phyloP scores from a whole-genome alignment of 2,797 vertebrate species.

The Mycteria americana region DNA sequence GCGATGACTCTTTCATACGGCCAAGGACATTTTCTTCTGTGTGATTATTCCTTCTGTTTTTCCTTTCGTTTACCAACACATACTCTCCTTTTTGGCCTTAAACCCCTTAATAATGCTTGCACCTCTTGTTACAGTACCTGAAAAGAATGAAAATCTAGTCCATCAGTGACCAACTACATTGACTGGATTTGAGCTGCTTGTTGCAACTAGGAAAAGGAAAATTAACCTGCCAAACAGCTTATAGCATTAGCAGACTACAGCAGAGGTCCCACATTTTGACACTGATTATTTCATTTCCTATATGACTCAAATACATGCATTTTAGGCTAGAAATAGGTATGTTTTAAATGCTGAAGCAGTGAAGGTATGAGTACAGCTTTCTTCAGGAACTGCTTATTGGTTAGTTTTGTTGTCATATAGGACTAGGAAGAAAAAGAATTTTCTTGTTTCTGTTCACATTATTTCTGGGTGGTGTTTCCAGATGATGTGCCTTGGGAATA shows the following conservation, averaged over 20 bases:
- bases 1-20: background rate
- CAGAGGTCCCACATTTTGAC: background rate
- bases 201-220: background rate
- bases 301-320: background rate
- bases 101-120: background rate
- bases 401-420: background rate
- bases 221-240: conserved; percentile 5
- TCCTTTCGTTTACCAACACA: background rate
- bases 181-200: background rate
- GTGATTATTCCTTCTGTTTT: background rate
- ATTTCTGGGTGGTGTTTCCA: background rate
- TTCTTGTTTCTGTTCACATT: background rate
- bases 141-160: background rate
- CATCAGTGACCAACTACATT: background rate
- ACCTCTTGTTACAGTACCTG: background rate
- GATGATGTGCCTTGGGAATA: background rate
- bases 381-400: background rate
- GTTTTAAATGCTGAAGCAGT: background rate
- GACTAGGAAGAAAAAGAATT: background rate
- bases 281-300: background rate
- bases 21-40: background rate
- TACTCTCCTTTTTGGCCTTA: conserved; percentile 41
- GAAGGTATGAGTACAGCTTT: background rate
- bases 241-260: background rate
- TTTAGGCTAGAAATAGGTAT: background rate